These are phyloP conservation scores for Diplolepis rosae DNA, from an alignment of 2,888 invertebrate genomes.

Conservation along the genomic window DNA sequence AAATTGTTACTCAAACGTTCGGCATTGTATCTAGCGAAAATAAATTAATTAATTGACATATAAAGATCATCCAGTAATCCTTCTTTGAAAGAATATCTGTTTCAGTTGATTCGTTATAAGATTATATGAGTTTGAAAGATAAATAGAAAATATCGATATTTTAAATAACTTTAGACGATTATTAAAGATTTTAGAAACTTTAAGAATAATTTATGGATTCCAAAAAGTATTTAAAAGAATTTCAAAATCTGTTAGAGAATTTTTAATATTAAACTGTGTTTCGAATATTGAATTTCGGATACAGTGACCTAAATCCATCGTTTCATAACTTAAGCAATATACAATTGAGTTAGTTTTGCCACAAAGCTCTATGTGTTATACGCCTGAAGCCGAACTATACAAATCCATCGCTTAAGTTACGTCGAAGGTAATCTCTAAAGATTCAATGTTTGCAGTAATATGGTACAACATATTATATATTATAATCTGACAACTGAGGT, in stretches of 20 bases:
- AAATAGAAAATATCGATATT: too few relatives aligned
- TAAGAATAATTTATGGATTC: too few relatives aligned
- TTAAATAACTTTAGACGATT: too few relatives aligned
- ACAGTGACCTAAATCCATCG: neutral
- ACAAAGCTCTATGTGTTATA: neutral
- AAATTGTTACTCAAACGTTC: slow-evolving; percentile 85
- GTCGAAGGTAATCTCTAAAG: slow-evolving; percentile 19
- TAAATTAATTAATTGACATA: neutral
- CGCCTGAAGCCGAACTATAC: neutral
- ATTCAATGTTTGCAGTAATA: neutral
- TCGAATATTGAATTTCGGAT: neutral
- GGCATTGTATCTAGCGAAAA: slow-evolving; percentile 79
- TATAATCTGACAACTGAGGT: neutral
- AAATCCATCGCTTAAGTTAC: slow-evolving; percentile 5
- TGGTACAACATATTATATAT: neutral
- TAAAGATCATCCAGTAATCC: neutral
- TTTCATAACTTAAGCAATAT: neutral
- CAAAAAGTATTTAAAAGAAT: neutral
- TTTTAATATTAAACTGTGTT: too few relatives aligned
- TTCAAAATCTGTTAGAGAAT: neutral
- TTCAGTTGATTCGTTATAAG: too few relatives aligned
- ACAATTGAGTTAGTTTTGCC: too few relatives aligned
- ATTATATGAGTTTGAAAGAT: too few relatives aligned
- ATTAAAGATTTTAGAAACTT: too few relatives aligned
- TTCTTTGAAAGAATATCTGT: too few relatives aligned